These are phyloP conservation scores for Eulimnadia texana DNA, from an alignment of 1,140 invertebrate genomes.

Conservation along the genomic window DNA sequence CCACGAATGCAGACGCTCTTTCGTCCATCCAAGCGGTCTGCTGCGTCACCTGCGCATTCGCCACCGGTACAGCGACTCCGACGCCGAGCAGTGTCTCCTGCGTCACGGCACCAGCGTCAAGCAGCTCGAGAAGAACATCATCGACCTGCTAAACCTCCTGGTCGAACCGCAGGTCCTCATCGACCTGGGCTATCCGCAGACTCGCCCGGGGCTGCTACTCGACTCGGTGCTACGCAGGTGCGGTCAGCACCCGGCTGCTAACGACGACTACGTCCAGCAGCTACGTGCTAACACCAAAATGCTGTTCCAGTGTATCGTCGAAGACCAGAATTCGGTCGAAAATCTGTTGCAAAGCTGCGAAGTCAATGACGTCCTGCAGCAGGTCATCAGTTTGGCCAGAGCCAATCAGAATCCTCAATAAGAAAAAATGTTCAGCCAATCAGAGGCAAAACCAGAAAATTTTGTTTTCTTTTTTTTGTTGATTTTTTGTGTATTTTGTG, in stretches of 20 bases:
- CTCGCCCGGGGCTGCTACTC: background rate
- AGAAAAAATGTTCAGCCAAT: background rate
- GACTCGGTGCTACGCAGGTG: background rate
- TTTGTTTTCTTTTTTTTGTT: too few relatives aligned
- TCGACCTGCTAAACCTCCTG: constrained; percentile 5
- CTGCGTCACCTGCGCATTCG: background rate
- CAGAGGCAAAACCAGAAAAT: too few relatives aligned
- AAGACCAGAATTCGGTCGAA: background rate
- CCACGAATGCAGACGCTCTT: background rate
- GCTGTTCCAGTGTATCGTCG: background rate
- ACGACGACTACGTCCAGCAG: background rate
- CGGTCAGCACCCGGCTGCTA: background rate
- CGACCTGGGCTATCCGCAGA: background rate
- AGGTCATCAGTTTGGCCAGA: constrained; percentile 5
- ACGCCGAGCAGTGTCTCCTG: background rate
- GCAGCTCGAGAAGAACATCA: background rate
- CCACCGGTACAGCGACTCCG: background rate
- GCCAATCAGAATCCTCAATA: background rate
- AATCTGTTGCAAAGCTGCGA: background rate
- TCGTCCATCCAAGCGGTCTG: background rate
- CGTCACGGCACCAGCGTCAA: background rate
- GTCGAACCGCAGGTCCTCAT: background rate
- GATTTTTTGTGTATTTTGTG: too few relatives aligned
- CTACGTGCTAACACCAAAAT: background rate
- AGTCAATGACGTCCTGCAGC: constrained; percentile 1